Conservation (phyloP, 2,888 invertebrate species). For the Notodonta ziczac region DNA sequence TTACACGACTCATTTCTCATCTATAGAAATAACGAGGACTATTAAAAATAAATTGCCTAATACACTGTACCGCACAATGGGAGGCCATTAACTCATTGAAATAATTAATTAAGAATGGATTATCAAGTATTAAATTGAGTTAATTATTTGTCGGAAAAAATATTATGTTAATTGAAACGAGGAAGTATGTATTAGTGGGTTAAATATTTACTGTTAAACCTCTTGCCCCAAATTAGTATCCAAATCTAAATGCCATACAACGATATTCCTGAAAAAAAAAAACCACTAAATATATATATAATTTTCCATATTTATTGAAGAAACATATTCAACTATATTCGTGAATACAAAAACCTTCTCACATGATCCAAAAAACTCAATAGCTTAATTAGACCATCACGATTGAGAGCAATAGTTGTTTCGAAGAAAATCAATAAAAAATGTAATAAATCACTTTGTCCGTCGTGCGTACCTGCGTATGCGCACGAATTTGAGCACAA, state of each 20-base stretch:
- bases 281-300: too few species aligned
- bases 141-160: background rate
- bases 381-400: background rate
- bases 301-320: too few species aligned
- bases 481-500: slow-evolving; percentile 9
- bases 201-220: background rate
- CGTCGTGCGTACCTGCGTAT: background rate
- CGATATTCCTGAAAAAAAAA: too few species aligned
- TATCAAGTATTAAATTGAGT: background rate
- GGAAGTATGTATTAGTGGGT: background rate
- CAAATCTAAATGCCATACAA: too few species aligned
- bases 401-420: background rate
- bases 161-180: background rate
- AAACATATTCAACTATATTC: too few species aligned
- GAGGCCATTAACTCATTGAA: slow-evolving; percentile 1
- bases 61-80: background rate
- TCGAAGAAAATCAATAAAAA: background rate
- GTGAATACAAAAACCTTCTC: too few species aligned
- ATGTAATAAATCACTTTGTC: background rate
- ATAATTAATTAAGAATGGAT: background rate
- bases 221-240: background rate
- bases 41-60: background rate
- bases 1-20: slow-evolving; percentile 13
- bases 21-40: slow-evolving; percentile 18
- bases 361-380: background rate